Evolutionary conservation across 2,113 vertebrate species (phyloP).

Genomic region (Falco punctatus): DNA sequence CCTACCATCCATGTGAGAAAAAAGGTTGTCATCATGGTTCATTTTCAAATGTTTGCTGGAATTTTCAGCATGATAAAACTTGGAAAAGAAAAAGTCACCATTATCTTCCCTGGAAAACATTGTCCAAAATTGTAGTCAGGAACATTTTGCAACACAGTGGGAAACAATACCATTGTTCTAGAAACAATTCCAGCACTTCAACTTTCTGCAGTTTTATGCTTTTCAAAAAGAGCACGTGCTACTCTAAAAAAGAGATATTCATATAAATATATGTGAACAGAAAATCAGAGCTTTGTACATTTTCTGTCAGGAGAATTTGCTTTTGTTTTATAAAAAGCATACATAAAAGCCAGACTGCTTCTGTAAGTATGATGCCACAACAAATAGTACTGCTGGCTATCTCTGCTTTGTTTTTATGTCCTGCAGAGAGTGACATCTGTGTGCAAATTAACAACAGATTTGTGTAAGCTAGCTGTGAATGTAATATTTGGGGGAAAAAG

Average conservation of each 20-base stretch:
- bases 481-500: background rate
- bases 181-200: background rate
- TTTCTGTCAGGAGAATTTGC: conserved; percentile 63
- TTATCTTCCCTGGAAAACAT: background rate
- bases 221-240: background rate
- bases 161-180: background rate
- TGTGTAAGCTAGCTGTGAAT: conserved; percentile 72
- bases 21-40: background rate
- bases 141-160: conserved; percentile 16
- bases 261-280: conserved; percentile 44
- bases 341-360: conserved; percentile 65
- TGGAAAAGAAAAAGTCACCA: background rate
- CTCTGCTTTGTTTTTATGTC: conserved; percentile 78
- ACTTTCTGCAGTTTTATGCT: conserved; percentile 3
- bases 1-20: background rate
- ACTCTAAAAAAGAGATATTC: conserved; percentile 1
- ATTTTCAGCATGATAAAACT: background rate
- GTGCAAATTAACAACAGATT: conserved; percentile 82
- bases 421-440: conserved; percentile 81
- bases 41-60: background rate
- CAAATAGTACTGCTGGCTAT: conserved; percentile 77
- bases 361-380: conserved; percentile 74
- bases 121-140: background rate
- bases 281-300: conserved; percentile 57
- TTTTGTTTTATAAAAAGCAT: conserved; percentile 61